These are phyloP conservation scores for Forficula auricularia DNA, from an alignment of 1,140 invertebrate genomes.

Conservation along the genomic window DNA sequence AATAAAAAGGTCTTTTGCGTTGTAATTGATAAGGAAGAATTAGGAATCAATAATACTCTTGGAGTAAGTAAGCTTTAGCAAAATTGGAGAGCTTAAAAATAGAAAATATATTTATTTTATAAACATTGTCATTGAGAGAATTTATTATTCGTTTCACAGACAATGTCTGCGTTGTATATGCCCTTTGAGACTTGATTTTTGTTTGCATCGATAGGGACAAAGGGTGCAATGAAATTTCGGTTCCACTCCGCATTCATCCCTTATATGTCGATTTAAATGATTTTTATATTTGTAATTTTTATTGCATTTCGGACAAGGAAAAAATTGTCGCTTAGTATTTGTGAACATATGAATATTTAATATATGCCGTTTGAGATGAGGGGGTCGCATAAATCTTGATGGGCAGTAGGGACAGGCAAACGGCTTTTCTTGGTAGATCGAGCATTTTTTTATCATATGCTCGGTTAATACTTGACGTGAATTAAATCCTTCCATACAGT, in stretches of 20 bases:
- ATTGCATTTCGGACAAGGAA: background rate
- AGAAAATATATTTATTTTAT: conserved; percentile 9
- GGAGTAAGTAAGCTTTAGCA: background rate
- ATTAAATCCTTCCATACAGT: no score
- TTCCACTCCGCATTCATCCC: conserved; percentile 1
- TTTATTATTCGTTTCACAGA: conserved; percentile 14
- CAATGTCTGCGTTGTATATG: conserved; percentile 4
- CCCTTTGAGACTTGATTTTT: conserved; percentile 12
- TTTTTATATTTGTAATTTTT: background rate
- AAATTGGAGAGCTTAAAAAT: background rate
- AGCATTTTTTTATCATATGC: no score
- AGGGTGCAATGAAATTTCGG: no score
- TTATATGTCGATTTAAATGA: background rate
- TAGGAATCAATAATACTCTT: no score
- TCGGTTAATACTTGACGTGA: no score
- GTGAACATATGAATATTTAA: conserved; percentile 16
- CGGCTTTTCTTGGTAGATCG: conserved; percentile 15
- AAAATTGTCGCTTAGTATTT: conserved; percentile 11
- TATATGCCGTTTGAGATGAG: conserved; percentile 16
- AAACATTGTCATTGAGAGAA: conserved; percentile 11
- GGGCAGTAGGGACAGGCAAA: conserved; percentile 17
- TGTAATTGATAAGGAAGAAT: no score
- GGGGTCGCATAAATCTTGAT: no score
- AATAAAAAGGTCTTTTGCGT: no score
- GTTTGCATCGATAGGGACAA: conserved; percentile 9